phyloP scores from a whole-genome alignment of 2,888 invertebrate genomes.

The Phania funesta region DNA sequence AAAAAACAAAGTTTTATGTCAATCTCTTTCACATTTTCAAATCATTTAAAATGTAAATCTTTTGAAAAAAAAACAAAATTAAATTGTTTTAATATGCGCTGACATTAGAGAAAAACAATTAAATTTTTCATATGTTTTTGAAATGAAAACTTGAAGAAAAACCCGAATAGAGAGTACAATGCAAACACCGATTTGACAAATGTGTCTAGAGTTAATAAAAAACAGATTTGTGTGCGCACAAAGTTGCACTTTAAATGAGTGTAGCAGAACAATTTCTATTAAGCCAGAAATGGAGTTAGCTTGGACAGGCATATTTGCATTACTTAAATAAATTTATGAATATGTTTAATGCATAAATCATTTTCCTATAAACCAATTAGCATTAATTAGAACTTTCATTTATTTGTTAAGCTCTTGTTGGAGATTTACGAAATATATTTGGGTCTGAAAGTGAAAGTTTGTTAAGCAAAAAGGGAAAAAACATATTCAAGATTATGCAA shows the following conservation, averaged over 20 bases:
- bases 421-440: too few species aligned
- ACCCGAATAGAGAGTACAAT: background rate
- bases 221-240: slow-evolving; percentile 45
- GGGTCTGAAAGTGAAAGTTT: too few species aligned
- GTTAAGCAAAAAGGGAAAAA: too few species aligned
- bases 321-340: too few species aligned
- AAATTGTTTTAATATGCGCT: slow-evolving; percentile 25
- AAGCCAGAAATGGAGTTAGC: background rate
- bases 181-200: slow-evolving; percentile 39
- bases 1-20: slow-evolving; percentile 1
- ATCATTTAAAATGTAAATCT: slow-evolving; percentile 47
- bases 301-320: background rate
- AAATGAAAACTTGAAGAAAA: too few species aligned
- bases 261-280: background rate
- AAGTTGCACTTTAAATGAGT: slow-evolving; percentile 7
- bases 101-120: slow-evolving; percentile 42
- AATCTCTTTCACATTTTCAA: background rate
- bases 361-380: too few species aligned
- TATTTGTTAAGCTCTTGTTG: too few species aligned
- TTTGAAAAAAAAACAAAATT: background rate
- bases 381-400: too few species aligned
- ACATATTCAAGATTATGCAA: too few species aligned
- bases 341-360: too few species aligned
- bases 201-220: slow-evolving; percentile 55
- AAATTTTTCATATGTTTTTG: slow-evolving; percentile 29